These are phyloP conservation scores for Syngnathus floridae DNA, from an alignment of 2,113 vertebrate genomes.

Conservation along the genomic window DNA sequence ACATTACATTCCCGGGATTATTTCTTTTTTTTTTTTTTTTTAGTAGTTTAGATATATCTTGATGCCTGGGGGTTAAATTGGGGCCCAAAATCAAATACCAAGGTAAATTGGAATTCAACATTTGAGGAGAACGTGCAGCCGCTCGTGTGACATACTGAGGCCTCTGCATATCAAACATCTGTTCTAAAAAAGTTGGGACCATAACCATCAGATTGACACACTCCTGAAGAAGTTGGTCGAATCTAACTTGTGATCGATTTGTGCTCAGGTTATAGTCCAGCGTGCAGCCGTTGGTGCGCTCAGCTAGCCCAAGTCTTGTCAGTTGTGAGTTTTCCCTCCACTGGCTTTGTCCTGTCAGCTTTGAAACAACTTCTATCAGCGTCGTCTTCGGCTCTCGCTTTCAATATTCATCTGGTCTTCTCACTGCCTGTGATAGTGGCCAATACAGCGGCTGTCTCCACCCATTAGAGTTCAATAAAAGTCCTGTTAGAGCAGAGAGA, in stretches of 20 bases:
- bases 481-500: constrained; percentile 27
- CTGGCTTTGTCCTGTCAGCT: constrained; percentile 66
- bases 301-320: constrained; percentile 56
- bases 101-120: background rate
- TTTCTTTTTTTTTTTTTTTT: background rate
- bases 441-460: constrained; percentile 45
- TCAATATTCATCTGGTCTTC: constrained; percentile 61
- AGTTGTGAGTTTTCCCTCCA: constrained; percentile 66
- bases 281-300: constrained; percentile 18
- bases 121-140: background rate
- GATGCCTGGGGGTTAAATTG: too few species aligned
- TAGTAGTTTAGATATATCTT: too few species aligned
- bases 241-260: constrained; percentile 42
- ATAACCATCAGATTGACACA: background rate
- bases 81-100: background rate
- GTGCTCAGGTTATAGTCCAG: constrained; percentile 27
- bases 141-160: background rate
- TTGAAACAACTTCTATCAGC: constrained; percentile 54
- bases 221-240: constrained; percentile 25
- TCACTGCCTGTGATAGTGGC: constrained; percentile 39
- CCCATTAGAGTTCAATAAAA: constrained; percentile 48
- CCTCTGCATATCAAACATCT: background rate
- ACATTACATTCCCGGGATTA: background rate
- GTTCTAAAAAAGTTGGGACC: too few species aligned
- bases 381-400: constrained; percentile 46